phyloP scores from a whole-genome alignment of 2,113 vertebrate species.

The Phainopepla nitens region DNA sequence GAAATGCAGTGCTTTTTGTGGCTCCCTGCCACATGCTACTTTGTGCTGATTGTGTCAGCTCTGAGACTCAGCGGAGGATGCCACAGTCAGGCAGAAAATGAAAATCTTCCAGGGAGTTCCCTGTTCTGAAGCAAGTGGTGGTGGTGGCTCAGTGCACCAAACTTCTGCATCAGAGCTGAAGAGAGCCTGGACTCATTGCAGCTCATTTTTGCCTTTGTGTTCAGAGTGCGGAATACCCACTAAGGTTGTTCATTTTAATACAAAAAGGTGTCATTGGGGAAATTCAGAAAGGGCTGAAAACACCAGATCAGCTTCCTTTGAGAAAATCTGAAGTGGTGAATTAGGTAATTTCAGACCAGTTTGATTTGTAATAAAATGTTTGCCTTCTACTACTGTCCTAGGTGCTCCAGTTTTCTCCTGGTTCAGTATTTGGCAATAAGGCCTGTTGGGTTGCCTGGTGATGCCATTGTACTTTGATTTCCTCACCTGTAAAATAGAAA shows the following conservation, averaged over 20 bases:
- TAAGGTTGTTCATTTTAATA: neutral
- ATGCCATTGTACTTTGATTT: neutral
- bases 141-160: neutral
- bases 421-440: neutral
- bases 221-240: neutral
- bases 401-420: neutral
- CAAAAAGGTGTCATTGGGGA: neutral
- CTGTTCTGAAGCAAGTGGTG: neutral
- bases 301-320: neutral
- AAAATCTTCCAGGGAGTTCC: conserved; percentile 14
- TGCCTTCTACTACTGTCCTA: neutral
- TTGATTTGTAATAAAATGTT: neutral
- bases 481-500: neutral
- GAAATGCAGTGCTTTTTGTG: neutral
- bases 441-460: neutral
- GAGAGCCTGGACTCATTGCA: neutral
- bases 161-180: neutral
- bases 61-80: neutral
- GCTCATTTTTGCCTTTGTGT: neutral
- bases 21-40: conserved; percentile 14
- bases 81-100: neutral
- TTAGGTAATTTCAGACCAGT: neutral
- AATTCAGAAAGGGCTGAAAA: neutral
- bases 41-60: neutral
- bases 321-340: neutral